Percentiles rank a stretch among this genome's conserved stretches.
These are phyloP conservation scores for Ptilorrhoa leucosticta DNA, from an alignment of 2,113 vertebrate genomes.

Conservation along the genomic window DNA sequence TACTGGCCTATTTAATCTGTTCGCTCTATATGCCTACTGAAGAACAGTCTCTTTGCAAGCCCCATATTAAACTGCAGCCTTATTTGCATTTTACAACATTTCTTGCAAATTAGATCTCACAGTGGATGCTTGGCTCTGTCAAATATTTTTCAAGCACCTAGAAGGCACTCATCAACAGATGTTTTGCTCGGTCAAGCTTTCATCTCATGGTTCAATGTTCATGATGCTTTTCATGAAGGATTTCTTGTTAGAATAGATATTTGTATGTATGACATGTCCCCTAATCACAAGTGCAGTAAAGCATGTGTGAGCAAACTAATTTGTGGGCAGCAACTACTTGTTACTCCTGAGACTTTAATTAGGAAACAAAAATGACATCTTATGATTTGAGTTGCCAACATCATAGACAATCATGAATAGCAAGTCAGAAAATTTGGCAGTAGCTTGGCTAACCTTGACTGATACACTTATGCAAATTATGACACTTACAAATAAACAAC, in stretches of 20 bases:
- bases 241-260: background rate
- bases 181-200: background rate
- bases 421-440: background rate
- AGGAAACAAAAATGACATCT: slow-evolving; percentile 8
- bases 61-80: background rate
- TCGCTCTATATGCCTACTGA: background rate
- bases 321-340: slow-evolving; percentile 2
- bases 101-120: background rate
- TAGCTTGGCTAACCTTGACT: background rate
- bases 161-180: background rate
- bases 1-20: background rate
- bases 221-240: background rate
- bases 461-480: background rate
- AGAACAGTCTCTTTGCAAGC: background rate
- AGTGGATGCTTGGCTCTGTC: background rate
- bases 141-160: background rate
- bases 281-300: background rate
- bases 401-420: background rate
- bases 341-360: slow-evolving; percentile 17
- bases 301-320: background rate
- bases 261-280: background rate
- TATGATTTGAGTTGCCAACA: background rate
- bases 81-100: background rate
- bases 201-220: background rate
- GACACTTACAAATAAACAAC: background rate